Conservation (phyloP, 2,113 vertebrate genomes). For the Pachypanchax playfairii region DNA sequence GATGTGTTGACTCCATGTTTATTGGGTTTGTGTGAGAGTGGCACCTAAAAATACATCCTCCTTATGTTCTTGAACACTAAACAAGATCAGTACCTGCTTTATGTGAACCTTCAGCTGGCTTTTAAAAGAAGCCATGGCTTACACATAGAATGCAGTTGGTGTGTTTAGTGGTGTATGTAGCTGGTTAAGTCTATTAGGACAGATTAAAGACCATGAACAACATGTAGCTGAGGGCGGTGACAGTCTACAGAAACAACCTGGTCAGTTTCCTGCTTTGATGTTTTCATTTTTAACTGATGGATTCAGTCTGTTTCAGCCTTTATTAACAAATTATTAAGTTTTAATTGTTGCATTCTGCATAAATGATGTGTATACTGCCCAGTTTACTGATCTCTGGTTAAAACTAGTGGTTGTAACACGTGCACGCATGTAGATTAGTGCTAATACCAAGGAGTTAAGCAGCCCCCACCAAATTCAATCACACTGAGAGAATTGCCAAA, state of each 20-base stretch:
- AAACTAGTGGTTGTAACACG: slow-evolving; percentile 65
- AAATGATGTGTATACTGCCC: not conserved
- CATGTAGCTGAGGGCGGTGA: not conserved
- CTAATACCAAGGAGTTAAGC: slow-evolving; percentile 72
- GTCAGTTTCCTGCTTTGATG: not conserved
- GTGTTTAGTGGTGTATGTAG: slow-evolving; percentile 27
- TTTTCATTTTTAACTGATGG: not conserved
- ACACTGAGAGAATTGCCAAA: slow-evolving; percentile 39
- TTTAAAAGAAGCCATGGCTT: slow-evolving; percentile 72
- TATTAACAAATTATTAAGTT: not conserved
- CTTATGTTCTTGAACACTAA: slow-evolving; percentile 75
- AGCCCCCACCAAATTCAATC: slow-evolving; percentile 60
- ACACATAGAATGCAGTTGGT: slow-evolving; percentile 29
- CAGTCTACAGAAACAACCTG: slow-evolving; percentile 8
- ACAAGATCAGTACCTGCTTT: slow-evolving; percentile 71
- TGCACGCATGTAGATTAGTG: slow-evolving; percentile 68
- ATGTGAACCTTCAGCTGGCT: slow-evolving; percentile 57
- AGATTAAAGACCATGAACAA: slow-evolving; percentile 36
- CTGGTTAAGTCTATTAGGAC: slow-evolving; percentile 61
- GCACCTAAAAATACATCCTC: slow-evolving; percentile 69
- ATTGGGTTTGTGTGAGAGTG: slow-evolving; percentile 42
- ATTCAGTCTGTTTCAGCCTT: not conserved
- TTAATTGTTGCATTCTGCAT: not conserved
- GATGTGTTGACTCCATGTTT: slow-evolving; percentile 46
- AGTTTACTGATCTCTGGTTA: slow-evolving; percentile 55